Evolutionary conservation across 2,888 invertebrate species (phyloP).

Genomic region (Heliconius hortense): DNA sequence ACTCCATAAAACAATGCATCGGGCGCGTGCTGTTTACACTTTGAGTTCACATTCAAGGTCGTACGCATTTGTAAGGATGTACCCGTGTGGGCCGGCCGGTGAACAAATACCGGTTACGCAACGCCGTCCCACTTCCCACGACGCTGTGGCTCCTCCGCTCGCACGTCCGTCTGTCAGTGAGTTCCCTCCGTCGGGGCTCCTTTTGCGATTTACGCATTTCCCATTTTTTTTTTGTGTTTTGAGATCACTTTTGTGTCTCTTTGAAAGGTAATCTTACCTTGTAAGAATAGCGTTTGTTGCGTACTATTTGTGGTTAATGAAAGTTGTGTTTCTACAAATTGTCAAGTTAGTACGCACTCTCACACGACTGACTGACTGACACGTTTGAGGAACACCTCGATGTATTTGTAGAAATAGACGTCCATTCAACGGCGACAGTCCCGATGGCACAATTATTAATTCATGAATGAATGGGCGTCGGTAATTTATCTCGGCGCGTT

Average conservation of each 20-base stretch:
- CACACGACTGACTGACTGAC: not conserved
- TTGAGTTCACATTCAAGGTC: constrained; percentile 81
- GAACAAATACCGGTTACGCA: constrained; percentile 80
- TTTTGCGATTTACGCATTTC: constrained; percentile 58
- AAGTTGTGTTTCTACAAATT: not conserved
- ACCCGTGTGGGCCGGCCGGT: constrained; percentile 75
- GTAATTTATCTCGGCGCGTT: constrained; percentile 80
- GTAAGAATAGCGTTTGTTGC: not conserved
- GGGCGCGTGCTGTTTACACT: constrained; percentile 80
- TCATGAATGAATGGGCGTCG: constrained; percentile 76
- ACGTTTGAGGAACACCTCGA: not conserved
- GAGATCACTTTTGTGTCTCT: not conserved
- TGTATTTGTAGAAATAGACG: not conserved
- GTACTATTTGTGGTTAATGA: not conserved
- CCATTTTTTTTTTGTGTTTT: constrained; percentile 39
- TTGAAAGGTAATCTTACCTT: too few species aligned
- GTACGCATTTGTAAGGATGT: constrained; percentile 82
- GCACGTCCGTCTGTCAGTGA: constrained; percentile 52
- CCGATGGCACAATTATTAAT: constrained; percentile 71
- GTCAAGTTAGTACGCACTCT: not conserved
- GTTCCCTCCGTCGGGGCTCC: constrained; percentile 45
- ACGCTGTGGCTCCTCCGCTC: constrained; percentile 54
- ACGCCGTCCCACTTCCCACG: constrained; percentile 79
- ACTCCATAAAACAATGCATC: constrained; percentile 80
- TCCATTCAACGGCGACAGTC: constrained; percentile 43